A percentile compares a stretch with the other conserved stretches of the same genome.
Conservation (phyloP, 2,113 vertebrate species). For the Lycocorax pyrrhopterus region DNA sequence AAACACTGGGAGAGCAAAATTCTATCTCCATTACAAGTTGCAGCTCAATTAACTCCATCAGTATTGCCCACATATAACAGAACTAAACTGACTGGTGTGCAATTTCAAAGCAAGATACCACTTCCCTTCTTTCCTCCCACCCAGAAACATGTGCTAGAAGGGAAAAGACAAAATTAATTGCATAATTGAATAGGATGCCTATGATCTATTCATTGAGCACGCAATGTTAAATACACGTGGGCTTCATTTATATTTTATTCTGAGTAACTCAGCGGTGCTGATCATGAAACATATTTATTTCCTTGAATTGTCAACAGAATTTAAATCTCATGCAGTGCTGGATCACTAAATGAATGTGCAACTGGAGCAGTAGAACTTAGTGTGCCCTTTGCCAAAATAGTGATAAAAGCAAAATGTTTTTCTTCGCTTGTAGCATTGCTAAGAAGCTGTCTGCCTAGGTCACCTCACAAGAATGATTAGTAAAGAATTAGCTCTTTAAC, state of each 20-base stretch:
- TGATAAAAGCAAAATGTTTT: not conserved
- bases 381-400: not conserved
- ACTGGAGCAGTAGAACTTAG: not conserved
- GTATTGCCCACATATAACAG: not conserved
- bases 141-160: not conserved
- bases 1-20: not conserved
- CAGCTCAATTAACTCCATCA: not conserved
- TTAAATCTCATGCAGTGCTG: not conserved
- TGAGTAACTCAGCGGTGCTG: rapidly evolving
- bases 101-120: not conserved
- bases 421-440: not conserved
- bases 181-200: not conserved
- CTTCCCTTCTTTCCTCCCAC: not conserved
- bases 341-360: not conserved
- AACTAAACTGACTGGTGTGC: not conserved
- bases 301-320: not conserved
- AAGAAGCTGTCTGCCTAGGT: not conserved
- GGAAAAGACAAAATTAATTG: not conserved
- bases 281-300: not conserved
- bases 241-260: not conserved
- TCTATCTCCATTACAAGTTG: not conserved
- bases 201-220: not conserved
- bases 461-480: not conserved
- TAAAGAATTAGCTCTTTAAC: not conserved
- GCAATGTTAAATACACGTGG: not conserved